These are phyloP conservation scores for Chrysomela aeneicollis DNA, from an alignment of 2,888 invertebrate genomes.

Conservation along the genomic window DNA sequence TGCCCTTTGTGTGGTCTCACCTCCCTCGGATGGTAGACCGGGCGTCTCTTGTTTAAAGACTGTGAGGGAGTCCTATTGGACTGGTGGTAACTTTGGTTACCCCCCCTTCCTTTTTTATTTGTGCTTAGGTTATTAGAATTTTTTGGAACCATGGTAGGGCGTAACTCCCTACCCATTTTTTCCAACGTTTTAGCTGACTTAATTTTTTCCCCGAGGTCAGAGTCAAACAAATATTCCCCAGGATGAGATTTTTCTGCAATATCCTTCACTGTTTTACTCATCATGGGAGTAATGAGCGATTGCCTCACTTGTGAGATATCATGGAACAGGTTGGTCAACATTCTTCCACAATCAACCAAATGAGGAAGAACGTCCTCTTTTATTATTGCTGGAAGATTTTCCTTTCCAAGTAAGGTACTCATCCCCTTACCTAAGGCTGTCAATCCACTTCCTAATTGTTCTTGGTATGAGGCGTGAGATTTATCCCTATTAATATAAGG, in stretches of 20 bases:
- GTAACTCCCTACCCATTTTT: conserved; percentile 15
- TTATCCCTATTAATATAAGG: conserved; percentile 18
- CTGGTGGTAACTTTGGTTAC: too few species aligned
- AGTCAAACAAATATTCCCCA: conserved; percentile 22
- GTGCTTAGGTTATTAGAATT: background rate
- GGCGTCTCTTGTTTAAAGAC: too few species aligned
- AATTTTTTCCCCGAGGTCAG: conserved; percentile 22
- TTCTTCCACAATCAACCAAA: conserved; percentile 22
- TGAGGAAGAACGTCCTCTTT: conserved; percentile 15
- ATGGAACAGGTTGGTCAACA: conserved; percentile 23
- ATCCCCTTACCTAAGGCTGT: conserved; percentile 25
- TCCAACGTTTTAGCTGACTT: conserved; percentile 23
- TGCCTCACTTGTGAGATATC: conserved; percentile 18
- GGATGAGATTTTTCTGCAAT: conserved; percentile 15
- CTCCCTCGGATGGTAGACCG: background rate
- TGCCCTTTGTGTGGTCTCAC: too few species aligned
- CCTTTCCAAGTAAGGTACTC: conserved; percentile 17
- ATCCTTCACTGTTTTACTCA: conserved; percentile 21
- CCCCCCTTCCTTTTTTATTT: too few species aligned
- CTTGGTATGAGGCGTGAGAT: conserved; percentile 18
- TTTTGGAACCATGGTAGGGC: too few species aligned
- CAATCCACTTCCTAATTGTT: conserved; percentile 19
- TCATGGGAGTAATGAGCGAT: background rate
- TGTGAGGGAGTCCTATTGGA: background rate
- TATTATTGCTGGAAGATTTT: conserved; percentile 13